Conservation (phyloP, 2,113 vertebrate genomes). For the Dasyornis broadbenti region DNA sequence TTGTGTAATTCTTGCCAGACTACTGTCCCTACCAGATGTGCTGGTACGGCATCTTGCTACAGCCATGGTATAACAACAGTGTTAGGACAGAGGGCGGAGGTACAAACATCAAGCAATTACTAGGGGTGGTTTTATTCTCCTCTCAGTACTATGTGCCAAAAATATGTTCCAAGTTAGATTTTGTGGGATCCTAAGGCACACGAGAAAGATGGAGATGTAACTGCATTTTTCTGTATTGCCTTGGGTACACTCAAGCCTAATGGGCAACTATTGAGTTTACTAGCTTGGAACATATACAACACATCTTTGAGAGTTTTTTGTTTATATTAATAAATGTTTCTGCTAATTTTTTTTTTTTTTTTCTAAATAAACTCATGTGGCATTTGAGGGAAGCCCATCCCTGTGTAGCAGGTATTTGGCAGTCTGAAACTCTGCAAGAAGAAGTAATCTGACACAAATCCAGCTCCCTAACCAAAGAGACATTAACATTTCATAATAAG, state of each 20-base stretch:
- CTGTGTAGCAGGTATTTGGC: not conserved
- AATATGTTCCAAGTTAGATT: not conserved
- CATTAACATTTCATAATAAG: not conserved
- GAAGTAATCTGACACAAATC: not conserved
- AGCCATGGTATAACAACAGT: fast-evolving
- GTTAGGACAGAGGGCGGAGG: not conserved
- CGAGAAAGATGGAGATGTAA: not conserved
- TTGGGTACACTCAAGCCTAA: not conserved
- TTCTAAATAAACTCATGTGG: not conserved
- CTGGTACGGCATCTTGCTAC: not conserved
- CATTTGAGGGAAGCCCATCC: not conserved
- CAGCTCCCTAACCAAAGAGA: not conserved
- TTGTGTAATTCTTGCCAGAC: not conserved
- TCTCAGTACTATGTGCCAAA: not conserved
- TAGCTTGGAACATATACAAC: not conserved
- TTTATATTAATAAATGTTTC: not conserved
- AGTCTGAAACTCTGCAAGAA: not conserved
- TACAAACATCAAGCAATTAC: not conserved
- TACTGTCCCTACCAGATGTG: not conserved
- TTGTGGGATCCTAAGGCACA: not conserved
- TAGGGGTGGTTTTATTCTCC: not conserved
- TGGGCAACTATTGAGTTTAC: not conserved
- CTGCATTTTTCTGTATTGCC: not conserved
- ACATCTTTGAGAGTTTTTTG: not conserved
- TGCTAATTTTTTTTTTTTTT: not conserved